Evolutionary conservation across 2,797 vertebrate species (phyloP), one percentile per base, ranked within the genome.

Genomic region (Microctenopoma stevenorrisi): DNA sequence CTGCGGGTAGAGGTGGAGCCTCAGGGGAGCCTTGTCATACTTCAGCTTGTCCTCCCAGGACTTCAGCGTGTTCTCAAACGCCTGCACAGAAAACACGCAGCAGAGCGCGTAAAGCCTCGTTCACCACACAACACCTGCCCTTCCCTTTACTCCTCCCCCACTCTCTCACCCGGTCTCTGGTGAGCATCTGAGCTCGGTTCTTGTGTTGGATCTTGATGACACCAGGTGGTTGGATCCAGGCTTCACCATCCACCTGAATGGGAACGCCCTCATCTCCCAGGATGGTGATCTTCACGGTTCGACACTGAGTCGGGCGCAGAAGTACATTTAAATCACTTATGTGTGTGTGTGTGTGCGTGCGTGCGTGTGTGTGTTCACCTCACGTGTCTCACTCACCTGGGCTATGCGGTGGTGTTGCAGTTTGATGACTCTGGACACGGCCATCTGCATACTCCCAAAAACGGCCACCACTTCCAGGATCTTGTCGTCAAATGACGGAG

Each of bases 11-110:
- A 97, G 86, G 84, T 97, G 95, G n/a, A 96, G 95, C 38, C 97
- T 92, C 75, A 98, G 78, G 30, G 97, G 97, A 55, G 95, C 93
- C 74, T 97, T 95, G 78, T 99, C 98, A 8, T 94, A 95, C 88
- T 98, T 98, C 90, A 98, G 88, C 83, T 99, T 99, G 89, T 99
- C 97, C 90, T 99, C 98, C 98, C 98, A 99, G 5, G 97, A 98
- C 87, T 99, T 99, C 60, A 99, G 54, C 0, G 98, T 99, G 90
- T 95, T 99, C 90, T 99, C 98, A 79, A 99, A 99, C 0, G 98
- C 97, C 98, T 99, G 83, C 67, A 8, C 25, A 70, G 7, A 70
- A n/a, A 38, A 14, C 0, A 18, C 38, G 3, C 59, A 26, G 15
- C 25, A 1, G 2, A 38, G 43, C 40, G 7, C 11, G 9, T 43